Percentiles rank a stretch among this genome's conserved stretches.
These are phyloP conservation scores for Drosophila asahinai DNA, from an alignment of 1,140 invertebrate species.

Conservation along the genomic window DNA sequence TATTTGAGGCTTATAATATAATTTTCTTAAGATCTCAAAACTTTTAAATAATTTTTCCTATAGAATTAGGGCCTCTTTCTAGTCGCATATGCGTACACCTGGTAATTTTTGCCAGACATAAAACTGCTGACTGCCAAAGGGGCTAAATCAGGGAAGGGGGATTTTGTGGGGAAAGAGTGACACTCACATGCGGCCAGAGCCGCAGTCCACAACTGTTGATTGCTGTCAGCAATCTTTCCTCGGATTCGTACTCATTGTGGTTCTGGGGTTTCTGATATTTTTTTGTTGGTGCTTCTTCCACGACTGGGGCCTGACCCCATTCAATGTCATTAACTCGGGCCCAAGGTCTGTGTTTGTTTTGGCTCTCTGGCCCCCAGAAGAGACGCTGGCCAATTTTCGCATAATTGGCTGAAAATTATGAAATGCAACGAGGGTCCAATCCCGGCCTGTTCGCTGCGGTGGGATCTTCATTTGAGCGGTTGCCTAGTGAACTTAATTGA, in stretches of 20 bases:
- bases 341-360: constrained; percentile 80
- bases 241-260: constrained; percentile 32
- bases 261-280: constrained; percentile 22
- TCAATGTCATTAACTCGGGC: constrained; percentile 78
- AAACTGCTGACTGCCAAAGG: constrained; percentile 37
- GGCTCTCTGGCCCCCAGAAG: constrained; percentile 28
- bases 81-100: constrained; percentile 16
- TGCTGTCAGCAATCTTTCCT: constrained; percentile 75
- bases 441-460: constrained; percentile 9
- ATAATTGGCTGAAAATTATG: constrained; percentile 79
- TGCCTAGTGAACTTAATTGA: constrained; percentile 57
- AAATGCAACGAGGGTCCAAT: constrained; percentile 59
- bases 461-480: constrained; percentile 35
- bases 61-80: not conserved
- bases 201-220: constrained; percentile 61
- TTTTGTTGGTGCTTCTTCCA: constrained; percentile 35
- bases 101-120: not conserved
- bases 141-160: not conserved
- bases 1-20: too few species aligned
- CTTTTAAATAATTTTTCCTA: not conserved
- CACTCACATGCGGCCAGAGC: constrained; percentile 49
- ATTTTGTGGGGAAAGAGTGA: constrained; percentile 34
- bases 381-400: constrained; percentile 65
- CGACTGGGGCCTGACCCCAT: constrained; percentile 65
- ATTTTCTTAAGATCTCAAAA: not conserved